Base-by-base conservation (phyloP, 2,888 invertebrate species). In the Barypeithes pellucidus region DNA sequence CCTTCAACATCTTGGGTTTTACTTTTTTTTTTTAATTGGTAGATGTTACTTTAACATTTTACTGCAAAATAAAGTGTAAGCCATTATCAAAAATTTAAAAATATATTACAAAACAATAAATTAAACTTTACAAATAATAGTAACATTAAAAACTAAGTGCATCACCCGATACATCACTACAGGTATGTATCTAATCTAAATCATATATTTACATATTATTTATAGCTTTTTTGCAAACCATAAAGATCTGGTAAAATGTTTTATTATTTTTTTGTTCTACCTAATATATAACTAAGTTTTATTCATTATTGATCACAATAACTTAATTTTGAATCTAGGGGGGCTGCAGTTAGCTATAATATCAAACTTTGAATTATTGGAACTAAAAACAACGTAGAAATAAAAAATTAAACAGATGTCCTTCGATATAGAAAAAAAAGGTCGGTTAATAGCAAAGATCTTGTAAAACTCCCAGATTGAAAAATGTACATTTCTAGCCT, bases 81-180 rank as follows among this genome's bases (percentile, higher is more conserved):
- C 60, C 47, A 41, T 65, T 12, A 57, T 63, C 59, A 73, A 62
- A 68, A 73, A 68, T 68, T 73, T 68, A 73, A 61, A 73, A 73
- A 73, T 73, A 73, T 73, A 73, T 73, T 73, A 73, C 73, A 73
- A 71, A 67, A 67, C 67, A 72, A 68, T 73, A 73, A 73, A 63
- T 73, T 68, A 73, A 68, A 67, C 54, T 68, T 73, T 67, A 73
- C 73, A 73, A 63, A 57, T 67, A 73, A 73, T 68, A 71, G 62
- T 45, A 73, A 73, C 63, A 63, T 73, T 68, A 73, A 67, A 65
- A 73, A 73, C 57, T 68, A 68, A 54, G 61, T 22, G 68, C 52
- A 62, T 39, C 67, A 47, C 22, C 29, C 45, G 67, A 67, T 50
- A 67, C 67, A 67, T 29, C 18, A 36, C 52, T 57, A 57, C 33